Evolutionary conservation across 2,888 invertebrate genomes (phyloP).

Genomic region (Chloroclysta siterata): DNA sequence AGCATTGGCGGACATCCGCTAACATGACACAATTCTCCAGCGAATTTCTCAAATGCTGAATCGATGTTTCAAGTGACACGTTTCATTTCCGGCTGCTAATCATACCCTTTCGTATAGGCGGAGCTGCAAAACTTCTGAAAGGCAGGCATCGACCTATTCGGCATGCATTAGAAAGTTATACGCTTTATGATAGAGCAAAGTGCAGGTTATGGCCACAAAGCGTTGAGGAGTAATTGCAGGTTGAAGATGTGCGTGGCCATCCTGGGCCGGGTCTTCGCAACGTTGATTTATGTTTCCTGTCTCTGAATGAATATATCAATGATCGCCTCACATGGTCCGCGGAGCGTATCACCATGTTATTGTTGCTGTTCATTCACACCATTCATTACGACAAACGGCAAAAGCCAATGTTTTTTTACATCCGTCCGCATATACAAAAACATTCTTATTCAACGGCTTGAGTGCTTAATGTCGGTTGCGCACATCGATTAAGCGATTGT

Average conservation of each 20-base stretch:
- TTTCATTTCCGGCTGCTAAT: conserved; percentile 4
- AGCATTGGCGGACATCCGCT: conserved; percentile 44
- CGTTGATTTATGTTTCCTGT: conserved; percentile 80
- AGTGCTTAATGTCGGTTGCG: too few relatives aligned
- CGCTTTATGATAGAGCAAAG: conserved; percentile 26
- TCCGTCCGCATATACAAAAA: conserved; percentile 37
- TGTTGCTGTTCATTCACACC: conserved; percentile 68
- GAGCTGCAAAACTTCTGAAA: background rate
- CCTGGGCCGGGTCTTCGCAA: conserved; percentile 57
- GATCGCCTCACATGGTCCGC: conserved; percentile 67
- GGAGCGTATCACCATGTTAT: conserved; percentile 52
- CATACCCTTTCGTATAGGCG: background rate
- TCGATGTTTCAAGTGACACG: conserved; percentile 10
- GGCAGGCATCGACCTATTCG: conserved; percentile 8
- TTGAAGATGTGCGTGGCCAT: conserved; percentile 46
- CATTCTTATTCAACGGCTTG: conserved; percentile 26
- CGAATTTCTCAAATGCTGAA: conserved; percentile 32
- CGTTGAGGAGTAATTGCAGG: conserved; percentile 38
- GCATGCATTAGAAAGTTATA: conserved; percentile 24
- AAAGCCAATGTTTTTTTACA: conserved; percentile 49
- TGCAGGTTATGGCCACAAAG: conserved; percentile 38
- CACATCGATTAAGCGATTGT: background rate
- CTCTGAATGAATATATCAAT: conserved; percentile 77
- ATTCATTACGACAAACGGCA: conserved; percentile 57
- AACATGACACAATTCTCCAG: conserved; percentile 44